These are phyloP conservation scores for Pollenia labialis DNA, from an alignment of 2,888 invertebrate species.

Conservation along the genomic window DNA sequence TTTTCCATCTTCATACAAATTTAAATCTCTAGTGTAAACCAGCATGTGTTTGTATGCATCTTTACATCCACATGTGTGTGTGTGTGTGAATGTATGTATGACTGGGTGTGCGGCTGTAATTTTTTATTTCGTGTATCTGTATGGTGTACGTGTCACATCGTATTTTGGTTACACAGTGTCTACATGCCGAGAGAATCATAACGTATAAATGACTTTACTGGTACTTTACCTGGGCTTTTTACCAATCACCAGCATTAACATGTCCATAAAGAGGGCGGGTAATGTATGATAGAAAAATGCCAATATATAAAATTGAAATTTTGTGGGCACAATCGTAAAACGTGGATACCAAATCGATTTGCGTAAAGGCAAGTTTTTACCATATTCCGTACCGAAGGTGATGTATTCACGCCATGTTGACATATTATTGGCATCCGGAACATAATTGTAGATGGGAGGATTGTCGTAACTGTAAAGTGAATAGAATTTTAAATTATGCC, in stretches of 20 bases:
- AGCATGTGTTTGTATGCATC: neutral
- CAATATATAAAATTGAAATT: constrained; percentile 84
- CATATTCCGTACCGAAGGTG: constrained; percentile 83
- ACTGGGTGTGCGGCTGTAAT: neutral
- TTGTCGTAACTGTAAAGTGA: constrained; percentile 77
- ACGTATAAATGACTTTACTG: constrained; percentile 30
- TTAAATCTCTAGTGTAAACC: constrained; percentile 48
- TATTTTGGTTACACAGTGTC: constrained; percentile 45
- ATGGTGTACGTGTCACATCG: constrained; percentile 45
- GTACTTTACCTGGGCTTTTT: constrained; percentile 83
- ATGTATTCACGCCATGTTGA: constrained; percentile 92
- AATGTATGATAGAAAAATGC: constrained; percentile 87
- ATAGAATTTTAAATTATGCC: constrained; percentile 35
- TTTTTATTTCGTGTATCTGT: neutral
- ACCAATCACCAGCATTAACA: constrained; percentile 81
- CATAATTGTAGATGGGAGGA: constrained; percentile 90
- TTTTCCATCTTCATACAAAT: neutral
- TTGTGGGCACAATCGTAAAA: constrained; percentile 85
- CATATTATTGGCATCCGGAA: constrained; percentile 92
- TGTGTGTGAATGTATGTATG: neutral
- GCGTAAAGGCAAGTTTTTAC: constrained; percentile 86
- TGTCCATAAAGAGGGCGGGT: constrained; percentile 88
- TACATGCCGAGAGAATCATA: neutral
- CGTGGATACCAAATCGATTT: constrained; percentile 90
- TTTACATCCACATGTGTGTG: neutral